phyloP scores from a whole-genome alignment of 2,113 vertebrate genomes.

The Glareola pratincola region DNA sequence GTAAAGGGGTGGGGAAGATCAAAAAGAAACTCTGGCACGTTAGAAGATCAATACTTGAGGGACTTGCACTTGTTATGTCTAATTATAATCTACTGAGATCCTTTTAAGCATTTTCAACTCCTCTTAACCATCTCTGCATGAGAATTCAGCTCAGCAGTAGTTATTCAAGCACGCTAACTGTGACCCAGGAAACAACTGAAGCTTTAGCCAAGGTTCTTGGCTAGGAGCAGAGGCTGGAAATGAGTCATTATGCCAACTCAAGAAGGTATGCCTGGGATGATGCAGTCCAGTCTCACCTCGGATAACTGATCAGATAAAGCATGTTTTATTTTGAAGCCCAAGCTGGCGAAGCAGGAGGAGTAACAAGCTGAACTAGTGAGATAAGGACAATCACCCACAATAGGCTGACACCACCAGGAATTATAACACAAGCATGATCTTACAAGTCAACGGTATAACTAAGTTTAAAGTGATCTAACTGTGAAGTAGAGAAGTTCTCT shows the following conservation, averaged over 20 bases:
- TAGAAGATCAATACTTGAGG: not conserved
- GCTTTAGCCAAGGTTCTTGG: not conserved
- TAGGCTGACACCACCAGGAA: not conserved
- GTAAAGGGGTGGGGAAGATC: not conserved
- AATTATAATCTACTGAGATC: not conserved
- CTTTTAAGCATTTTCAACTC: not conserved
- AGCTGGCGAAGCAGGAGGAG: conserved; percentile 2
- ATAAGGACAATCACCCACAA: not conserved
- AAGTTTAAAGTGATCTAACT: not conserved
- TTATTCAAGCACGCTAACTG: not conserved
- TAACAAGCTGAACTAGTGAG: not conserved
- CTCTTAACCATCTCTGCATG: not conserved
- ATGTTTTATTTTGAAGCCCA: not conserved
- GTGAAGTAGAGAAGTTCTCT: not conserved
- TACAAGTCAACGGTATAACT: not conserved
- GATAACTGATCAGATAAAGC: not conserved
- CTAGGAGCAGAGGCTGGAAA: not conserved
- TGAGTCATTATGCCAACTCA: not conserved
- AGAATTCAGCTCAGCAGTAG: not conserved
- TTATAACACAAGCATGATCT: not conserved
- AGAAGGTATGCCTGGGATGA: not conserved
- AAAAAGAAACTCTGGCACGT: not conserved
- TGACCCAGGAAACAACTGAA: not conserved
- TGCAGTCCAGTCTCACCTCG: not conserved
- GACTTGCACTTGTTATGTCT: not conserved